A percentile compares a stretch with the other conserved stretches of the same genome.
Conservation (phyloP, 2,888 invertebrate genomes). For the Acrobasis suavella region DNA sequence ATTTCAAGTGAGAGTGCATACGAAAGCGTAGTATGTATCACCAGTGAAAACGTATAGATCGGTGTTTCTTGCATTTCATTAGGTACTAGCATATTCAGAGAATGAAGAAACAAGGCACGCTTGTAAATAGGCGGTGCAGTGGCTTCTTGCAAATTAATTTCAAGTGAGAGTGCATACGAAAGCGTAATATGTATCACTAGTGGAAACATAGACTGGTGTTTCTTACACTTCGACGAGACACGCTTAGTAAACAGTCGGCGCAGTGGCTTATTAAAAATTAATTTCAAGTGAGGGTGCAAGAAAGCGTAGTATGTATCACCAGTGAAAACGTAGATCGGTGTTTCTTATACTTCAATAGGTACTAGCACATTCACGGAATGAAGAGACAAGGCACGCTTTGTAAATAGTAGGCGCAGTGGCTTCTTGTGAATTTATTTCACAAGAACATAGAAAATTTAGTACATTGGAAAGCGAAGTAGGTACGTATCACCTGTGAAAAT, state of each 20-base stretch:
- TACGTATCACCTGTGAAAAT: too few relatives aligned
- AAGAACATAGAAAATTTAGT: too few relatives aligned
- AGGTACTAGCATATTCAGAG: constrained; percentile 43
- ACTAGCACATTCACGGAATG: constrained; percentile 49
- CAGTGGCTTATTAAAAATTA: too few relatives aligned
- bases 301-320: too few relatives aligned
- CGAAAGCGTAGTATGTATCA: constrained; percentile 25
- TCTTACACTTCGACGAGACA: too few relatives aligned
- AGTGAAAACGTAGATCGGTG: too few relatives aligned
- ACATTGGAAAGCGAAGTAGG: constrained; percentile 40
- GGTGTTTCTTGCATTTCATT: too few relatives aligned
- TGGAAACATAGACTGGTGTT: neutral
- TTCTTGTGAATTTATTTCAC: constrained; percentile 77
- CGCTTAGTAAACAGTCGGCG: too few relatives aligned
- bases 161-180: constrained; percentile 63
- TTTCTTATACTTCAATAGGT: too few relatives aligned
- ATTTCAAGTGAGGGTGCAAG: too few relatives aligned
- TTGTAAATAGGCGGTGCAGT: constrained; percentile 77
- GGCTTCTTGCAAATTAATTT: constrained; percentile 77
- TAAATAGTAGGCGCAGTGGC: constrained; percentile 74
- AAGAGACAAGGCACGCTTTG: constrained; percentile 70
- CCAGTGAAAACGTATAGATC: too few relatives aligned
- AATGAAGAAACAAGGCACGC: constrained; percentile 64
- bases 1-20: constrained; percentile 72
- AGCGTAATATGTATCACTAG: constrained; percentile 20